These are phyloP conservation scores for Dioctria linearis DNA, from an alignment of 2,888 invertebrate species.

Conservation along the genomic window DNA sequence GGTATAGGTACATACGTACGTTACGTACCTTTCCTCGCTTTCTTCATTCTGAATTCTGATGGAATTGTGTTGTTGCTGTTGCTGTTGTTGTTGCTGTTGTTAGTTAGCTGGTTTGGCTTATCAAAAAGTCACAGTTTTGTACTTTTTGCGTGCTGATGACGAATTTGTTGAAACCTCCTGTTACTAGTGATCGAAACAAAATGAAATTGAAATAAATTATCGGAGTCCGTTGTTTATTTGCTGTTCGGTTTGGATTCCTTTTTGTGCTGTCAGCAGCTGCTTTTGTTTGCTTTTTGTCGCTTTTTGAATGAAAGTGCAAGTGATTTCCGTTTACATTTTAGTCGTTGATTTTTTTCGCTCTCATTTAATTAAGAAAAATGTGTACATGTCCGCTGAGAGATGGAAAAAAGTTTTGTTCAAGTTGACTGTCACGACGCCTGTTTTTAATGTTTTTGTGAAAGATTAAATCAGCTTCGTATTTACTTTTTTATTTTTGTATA, in stretches of 20 bases:
- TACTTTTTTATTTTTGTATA: too few species aligned
- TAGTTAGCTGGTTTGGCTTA: slow-evolving; percentile 10
- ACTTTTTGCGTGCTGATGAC: slow-evolving; percentile 50
- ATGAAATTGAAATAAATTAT: slow-evolving; percentile 52
- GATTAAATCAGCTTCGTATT: too few species aligned
- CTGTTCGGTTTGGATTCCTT: slow-evolving; percentile 1
- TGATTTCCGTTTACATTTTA: slow-evolving; percentile 32
- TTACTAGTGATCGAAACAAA: slow-evolving; percentile 49
- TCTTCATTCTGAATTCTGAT: neutral
- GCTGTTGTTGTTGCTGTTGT: neutral
- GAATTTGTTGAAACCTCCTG: slow-evolving; percentile 49
- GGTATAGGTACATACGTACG: neutral
- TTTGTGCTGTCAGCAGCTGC: neutral
- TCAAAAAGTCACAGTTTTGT: slow-evolving; percentile 35
- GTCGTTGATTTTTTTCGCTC: slow-evolving; percentile 7
- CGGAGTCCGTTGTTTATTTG: slow-evolving; percentile 12
- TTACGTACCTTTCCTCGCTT: neutral
- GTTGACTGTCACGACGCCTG: neutral
- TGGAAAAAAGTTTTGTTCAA: slow-evolving; percentile 19
- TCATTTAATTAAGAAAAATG: slow-evolving; percentile 40
- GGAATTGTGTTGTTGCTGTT: neutral
- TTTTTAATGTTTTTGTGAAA: neutral
- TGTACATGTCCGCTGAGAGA: slow-evolving; percentile 22
- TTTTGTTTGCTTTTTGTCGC: slow-evolving; percentile 3
- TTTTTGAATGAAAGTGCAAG: slow-evolving; percentile 30